phyloP scores from a whole-genome alignment of 35 echinoderm and acorn worm genomes.

The Holothuria glaberrima region DNA sequence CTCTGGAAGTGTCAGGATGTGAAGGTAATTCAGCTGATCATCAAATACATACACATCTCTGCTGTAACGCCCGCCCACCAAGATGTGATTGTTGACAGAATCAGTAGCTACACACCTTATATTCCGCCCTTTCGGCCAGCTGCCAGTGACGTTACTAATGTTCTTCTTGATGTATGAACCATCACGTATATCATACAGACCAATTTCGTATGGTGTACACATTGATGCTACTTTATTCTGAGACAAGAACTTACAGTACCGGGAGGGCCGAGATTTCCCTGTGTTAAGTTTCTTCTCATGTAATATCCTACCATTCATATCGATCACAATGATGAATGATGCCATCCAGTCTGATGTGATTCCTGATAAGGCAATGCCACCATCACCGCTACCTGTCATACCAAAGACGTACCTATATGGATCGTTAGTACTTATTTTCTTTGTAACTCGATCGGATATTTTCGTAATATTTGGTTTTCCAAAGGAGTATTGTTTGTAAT shows the following conservation, averaged over 20 bases:
- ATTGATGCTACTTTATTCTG: background rate
- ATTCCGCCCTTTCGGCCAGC: background rate
- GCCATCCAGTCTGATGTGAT: background rate
- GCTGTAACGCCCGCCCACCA: background rate
- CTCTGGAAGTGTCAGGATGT: background rate
- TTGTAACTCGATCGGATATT: background rate
- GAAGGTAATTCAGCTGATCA: background rate
- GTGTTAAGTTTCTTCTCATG: background rate
- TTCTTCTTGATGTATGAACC: background rate
- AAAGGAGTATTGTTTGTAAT: too few relatives aligned
- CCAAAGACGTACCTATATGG: background rate
- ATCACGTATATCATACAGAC: background rate
- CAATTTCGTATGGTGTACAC: background rate
- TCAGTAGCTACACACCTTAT: conserved; percentile 12
- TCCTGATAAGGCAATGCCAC: conserved; percentile 3
- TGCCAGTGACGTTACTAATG: background rate
- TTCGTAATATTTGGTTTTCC: background rate
- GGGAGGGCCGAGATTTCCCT: too few relatives aligned
- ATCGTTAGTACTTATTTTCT: background rate
- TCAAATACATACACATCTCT: conserved; percentile 30
- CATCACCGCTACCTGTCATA: background rate
- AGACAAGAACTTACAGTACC: background rate
- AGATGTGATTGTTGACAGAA: background rate
- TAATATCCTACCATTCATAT: background rate
- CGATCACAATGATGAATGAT: conserved; percentile 7